phyloP scores from a whole-genome alignment of 1,140 invertebrate genomes.

The Leptinotarsa undecemlineata region DNA sequence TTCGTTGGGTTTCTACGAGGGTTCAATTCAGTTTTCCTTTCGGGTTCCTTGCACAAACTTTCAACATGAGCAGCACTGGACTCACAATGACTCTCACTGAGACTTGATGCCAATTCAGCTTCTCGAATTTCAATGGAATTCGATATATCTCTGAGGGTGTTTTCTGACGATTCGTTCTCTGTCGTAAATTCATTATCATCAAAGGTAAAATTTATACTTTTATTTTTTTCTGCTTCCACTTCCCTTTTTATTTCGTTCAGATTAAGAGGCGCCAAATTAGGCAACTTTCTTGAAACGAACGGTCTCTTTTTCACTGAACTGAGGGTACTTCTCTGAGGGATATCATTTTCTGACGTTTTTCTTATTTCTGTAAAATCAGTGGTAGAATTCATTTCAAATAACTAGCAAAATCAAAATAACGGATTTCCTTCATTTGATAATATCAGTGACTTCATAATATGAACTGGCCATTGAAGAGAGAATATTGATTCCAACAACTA shows the following conservation, averaged over 20 bases:
- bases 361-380: constrained; percentile 16
- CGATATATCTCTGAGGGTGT: constrained; percentile 18
- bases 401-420: not conserved
- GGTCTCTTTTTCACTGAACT: constrained; percentile 13
- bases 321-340: constrained; percentile 4
- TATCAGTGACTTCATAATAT: too few relatives aligned
- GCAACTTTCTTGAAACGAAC: constrained; percentile 23
- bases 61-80: not conserved
- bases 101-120: not conserved
- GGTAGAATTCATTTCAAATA: constrained; percentile 18
- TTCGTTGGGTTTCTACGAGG: constrained; percentile 9
- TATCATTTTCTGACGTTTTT: not conserved
- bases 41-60: not conserved
- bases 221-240: constrained; percentile 17
- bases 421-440: too few relatives aligned
- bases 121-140: not conserved
- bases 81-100: constrained; percentile 16
- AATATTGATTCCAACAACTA: too few relatives aligned
- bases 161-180: constrained; percentile 15
- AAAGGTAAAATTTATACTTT: not conserved
- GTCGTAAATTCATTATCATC: not conserved
- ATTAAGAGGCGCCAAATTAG: constrained; percentile 29
- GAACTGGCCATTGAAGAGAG: too few relatives aligned
- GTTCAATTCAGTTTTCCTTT: not conserved
- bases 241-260: constrained; percentile 27